phyloP scores from a whole-genome alignment of 2,888 invertebrate species.

The Tenthredo mesomela region DNA sequence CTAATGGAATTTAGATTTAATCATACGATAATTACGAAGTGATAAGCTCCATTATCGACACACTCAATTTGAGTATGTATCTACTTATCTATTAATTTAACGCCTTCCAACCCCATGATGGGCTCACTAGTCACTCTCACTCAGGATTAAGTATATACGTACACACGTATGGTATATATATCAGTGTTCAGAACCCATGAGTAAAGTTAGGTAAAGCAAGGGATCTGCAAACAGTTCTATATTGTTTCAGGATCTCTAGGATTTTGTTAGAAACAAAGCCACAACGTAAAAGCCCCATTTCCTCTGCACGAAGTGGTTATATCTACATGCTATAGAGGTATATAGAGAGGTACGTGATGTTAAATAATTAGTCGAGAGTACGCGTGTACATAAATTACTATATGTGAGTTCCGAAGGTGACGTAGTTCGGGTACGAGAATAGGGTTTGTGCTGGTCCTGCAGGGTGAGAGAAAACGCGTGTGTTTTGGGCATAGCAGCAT shows the following conservation, averaged over 20 bases:
- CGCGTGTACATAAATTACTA: constrained; percentile 44
- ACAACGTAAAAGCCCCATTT: background rate
- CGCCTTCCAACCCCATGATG: background rate
- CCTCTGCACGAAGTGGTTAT: background rate
- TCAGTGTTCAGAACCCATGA: background rate
- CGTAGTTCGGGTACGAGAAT: constrained; percentile 25
- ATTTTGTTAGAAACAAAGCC: constrained; percentile 33
- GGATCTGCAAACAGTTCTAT: constrained; percentile 30
- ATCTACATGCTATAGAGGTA: background rate
- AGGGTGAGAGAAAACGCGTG: constrained; percentile 50
- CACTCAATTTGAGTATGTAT: background rate
- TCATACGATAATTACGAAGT: background rate
- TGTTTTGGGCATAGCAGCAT: constrained; percentile 76
- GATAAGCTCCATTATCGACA: background rate
- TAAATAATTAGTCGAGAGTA: constrained; percentile 47
- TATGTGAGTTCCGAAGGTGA: constrained; percentile 30
- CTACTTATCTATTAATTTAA: background rate
- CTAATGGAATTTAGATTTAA: background rate
- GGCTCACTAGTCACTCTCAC: background rate
- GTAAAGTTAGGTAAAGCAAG: constrained; percentile 25
- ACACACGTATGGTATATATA: background rate
- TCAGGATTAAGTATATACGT: background rate
- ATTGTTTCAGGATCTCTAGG: constrained; percentile 38
- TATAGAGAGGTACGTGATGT: constrained; percentile 37
- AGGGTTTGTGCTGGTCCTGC: constrained; percentile 10